Base-by-base conservation (phyloP, 2,888 invertebrate species). In the Acheta domesticus region DNA sequence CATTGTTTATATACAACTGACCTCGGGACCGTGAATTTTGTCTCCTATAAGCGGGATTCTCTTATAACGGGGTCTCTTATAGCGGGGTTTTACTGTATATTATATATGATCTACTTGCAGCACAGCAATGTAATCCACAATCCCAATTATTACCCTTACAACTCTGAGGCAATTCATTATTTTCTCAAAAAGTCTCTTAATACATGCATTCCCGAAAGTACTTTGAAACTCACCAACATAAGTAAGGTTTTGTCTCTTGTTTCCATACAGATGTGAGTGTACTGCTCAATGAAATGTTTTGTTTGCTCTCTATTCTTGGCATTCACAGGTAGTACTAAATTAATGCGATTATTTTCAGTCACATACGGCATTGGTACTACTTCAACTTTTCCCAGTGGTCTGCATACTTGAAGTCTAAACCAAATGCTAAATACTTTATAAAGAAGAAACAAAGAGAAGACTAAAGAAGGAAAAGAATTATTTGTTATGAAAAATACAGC, bases 331-430 rank as follows among this genome's bases (percentile, higher is more conserved):
- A 97, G 87, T 83, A 98, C 87, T 82, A 97, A 88, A 80, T 92
- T 91, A 8, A 98, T 90, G 82, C 95, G 90, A 11, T 94, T 93
- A 86, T 93, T 95, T 89, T 99, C 98, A 0, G 98, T 98, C 1
- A 98, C 98, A 88, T 98, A 98, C 0, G 97, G 98, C 86, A 96
- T 95, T 1, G 95, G 93, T 74, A 97, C 91, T 81, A 98, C 92
- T 85, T 98, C 96, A 12, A 96, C 94, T 81, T 93, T 92, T 20
- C 96, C 96, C 80, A 98, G 88, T 19, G 95, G 93, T 83, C 97
- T 94, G 79, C 93, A 92, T 74, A 94, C 91, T 88, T 96, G 93
- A 83, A 96, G 90, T 84, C 94, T 91, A 79, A 82, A 86, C 62
- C 62, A 62, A 62, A 62, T 62, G 62, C 62, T 62, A 14, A 19